Percentiles rank a stretch among this genome's conserved stretches.
phyloP scores from a whole-genome alignment of 2,888 invertebrate species.

The Iphiclides podalirius region DNA sequence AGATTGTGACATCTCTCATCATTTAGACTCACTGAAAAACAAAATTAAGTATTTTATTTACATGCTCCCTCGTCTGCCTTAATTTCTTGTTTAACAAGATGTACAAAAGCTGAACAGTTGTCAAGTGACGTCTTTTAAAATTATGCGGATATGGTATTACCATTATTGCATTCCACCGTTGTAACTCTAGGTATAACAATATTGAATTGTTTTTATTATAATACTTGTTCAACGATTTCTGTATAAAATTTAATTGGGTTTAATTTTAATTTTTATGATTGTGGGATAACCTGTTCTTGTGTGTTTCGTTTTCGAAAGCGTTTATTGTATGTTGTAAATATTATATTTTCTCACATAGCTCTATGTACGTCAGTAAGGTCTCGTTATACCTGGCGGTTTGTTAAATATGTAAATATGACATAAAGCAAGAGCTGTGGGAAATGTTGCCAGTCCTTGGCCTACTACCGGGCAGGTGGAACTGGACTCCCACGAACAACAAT shows the following conservation, averaged over 20 bases:
- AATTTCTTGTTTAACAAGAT: no score
- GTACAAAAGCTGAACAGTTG: background rate
- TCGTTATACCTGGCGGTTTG: background rate
- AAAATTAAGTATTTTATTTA: no score
- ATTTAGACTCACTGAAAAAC: no score
- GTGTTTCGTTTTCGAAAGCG: background rate
- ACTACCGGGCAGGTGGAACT: slow-evolving; percentile 36
- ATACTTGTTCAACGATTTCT: background rate
- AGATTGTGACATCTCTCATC: background rate
- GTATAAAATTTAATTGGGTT: background rate
- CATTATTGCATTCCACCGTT: background rate
- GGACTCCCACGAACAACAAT: slow-evolving; percentile 60
- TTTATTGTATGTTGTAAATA: background rate
- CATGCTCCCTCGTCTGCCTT: no score
- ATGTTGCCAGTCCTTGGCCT: slow-evolving; percentile 53
- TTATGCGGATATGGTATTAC: background rate
- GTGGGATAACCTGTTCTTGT: background rate
- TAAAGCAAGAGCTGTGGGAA: slow-evolving; percentile 48
- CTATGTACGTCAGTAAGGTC: background rate
- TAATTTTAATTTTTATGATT: background rate
- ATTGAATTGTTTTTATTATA: background rate
- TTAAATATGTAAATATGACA: slow-evolving; percentile 14
- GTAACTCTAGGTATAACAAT: background rate
- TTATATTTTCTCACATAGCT: background rate
- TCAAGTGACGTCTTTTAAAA: background rate